Conservation (phyloP, 2,888 invertebrate genomes). For the Deladenus siricidicola region DNA sequence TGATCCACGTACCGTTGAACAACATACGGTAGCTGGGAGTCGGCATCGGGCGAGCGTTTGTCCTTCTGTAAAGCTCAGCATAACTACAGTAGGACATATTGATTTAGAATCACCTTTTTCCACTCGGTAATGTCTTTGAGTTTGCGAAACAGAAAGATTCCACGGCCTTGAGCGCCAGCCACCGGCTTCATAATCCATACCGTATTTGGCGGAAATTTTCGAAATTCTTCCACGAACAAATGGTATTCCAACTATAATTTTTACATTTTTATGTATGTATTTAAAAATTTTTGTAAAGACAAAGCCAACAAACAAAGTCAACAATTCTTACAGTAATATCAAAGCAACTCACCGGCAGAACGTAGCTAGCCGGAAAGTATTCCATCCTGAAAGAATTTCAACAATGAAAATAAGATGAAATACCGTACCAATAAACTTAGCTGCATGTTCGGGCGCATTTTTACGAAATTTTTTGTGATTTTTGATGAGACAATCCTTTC, state of each 20-base stretch:
- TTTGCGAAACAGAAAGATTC: slow-evolving; percentile 62
- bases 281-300: neutral
- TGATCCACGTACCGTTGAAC: slow-evolving; percentile 62
- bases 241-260: slow-evolving; percentile 60
- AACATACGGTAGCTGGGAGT: slow-evolving; percentile 55
- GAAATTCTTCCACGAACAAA: slow-evolving; percentile 62
- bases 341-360: slow-evolving; percentile 58
- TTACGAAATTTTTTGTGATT: slow-evolving; percentile 46
- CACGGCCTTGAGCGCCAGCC: slow-evolving; percentile 61
- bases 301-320: neutral
- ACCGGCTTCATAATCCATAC: slow-evolving; percentile 64
- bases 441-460: slow-evolving; percentile 26
- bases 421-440: slow-evolving; percentile 9
- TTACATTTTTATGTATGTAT: neutral
- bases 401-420: slow-evolving; percentile 48
- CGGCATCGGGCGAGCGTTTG: slow-evolving; percentile 22
- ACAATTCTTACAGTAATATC: slow-evolving; percentile 2
- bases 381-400: slow-evolving; percentile 46
- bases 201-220: slow-evolving; percentile 57
- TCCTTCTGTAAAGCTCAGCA: slow-evolving; percentile 30
- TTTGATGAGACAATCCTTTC: slow-evolving; percentile 56
- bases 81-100: neutral
- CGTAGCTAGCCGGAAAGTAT: slow-evolving; percentile 62
- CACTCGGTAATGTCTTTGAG: slow-evolving; percentile 59
- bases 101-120: slow-evolving; percentile 55